Evolutionary conservation across 2,113 vertebrate genomes (phyloP).

Genomic region (Cinclus mexicanus): DNA sequence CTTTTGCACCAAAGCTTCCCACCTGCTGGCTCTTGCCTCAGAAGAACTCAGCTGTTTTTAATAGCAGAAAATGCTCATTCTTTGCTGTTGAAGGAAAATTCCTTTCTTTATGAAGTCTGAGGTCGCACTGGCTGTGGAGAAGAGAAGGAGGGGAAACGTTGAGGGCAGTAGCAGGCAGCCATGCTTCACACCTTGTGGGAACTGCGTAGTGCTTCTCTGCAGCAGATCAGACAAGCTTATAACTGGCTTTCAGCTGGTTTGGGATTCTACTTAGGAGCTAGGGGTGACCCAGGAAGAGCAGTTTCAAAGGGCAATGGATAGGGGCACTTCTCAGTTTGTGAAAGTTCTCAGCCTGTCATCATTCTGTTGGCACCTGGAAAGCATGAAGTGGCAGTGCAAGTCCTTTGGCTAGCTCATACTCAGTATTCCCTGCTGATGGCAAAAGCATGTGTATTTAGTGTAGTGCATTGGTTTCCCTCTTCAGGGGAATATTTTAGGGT

Average conservation of each 20-base stretch:
- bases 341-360: neutral
- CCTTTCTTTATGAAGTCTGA: neutral
- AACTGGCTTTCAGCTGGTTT: neutral
- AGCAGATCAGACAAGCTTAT: neutral
- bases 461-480: neutral
- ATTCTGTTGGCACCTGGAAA: neutral
- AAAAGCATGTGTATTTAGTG: neutral
- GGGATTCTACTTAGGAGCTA: neutral
- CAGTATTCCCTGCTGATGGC: neutral
- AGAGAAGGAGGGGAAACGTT: neutral
- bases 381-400: neutral
- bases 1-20: neutral
- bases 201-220: neutral
- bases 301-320: neutral
- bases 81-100: neutral
- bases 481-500: neutral
- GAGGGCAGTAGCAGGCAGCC: neutral
- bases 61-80: neutral
- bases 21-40: neutral
- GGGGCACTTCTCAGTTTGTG: neutral
- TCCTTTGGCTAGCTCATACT: neutral
- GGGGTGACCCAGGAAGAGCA: neutral
- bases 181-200: neutral
- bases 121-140: neutral
- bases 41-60: neutral